Percentiles rank a stretch among this genome's conserved stretches.
phyloP scores from a whole-genome alignment of 2,888 invertebrate species.

The Loripinus fragilis region DNA sequence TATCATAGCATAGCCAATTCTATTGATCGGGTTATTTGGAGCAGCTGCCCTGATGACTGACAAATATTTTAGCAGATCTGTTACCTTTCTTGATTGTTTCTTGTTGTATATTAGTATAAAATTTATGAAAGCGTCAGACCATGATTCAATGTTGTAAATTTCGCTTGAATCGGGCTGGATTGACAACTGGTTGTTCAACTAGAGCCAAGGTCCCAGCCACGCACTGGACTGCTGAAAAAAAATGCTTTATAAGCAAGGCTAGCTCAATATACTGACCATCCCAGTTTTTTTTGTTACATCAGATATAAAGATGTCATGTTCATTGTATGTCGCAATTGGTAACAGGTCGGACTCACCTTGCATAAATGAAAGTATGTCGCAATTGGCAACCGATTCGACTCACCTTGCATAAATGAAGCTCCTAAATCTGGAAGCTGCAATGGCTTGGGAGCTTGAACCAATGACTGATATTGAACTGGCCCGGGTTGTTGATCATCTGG shows the following conservation, averaged over 20 bases:
- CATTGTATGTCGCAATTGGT: slow-evolving; percentile 1
- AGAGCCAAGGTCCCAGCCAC: neutral
- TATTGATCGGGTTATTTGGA: neutral
- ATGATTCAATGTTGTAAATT: neutral
- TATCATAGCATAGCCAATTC: neutral
- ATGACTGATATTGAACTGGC: neutral
- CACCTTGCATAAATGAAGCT: slow-evolving; percentile 10
- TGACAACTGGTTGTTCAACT: neutral
- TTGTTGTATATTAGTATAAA: neutral
- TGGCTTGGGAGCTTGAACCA: slow-evolving; percentile 4
- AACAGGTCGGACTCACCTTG: slow-evolving; percentile 1
- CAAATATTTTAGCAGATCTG: neutral
- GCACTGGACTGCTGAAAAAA: neutral
- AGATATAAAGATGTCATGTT: neutral
- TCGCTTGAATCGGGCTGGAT: neutral
- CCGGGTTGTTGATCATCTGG: neutral
- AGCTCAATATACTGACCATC: slow-evolving; percentile 3
- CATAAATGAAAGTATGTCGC: slow-evolving; percentile 1
- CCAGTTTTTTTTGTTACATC: slow-evolving; percentile 6
- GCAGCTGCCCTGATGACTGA: neutral
- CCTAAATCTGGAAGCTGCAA: neutral
- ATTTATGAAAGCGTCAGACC: neutral
- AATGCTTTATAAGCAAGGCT: neutral
- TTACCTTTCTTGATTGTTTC: neutral
- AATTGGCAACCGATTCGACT: neutral